Conservation (phyloP, 1,140 invertebrate species). For the Whitmania pigra region DNA sequence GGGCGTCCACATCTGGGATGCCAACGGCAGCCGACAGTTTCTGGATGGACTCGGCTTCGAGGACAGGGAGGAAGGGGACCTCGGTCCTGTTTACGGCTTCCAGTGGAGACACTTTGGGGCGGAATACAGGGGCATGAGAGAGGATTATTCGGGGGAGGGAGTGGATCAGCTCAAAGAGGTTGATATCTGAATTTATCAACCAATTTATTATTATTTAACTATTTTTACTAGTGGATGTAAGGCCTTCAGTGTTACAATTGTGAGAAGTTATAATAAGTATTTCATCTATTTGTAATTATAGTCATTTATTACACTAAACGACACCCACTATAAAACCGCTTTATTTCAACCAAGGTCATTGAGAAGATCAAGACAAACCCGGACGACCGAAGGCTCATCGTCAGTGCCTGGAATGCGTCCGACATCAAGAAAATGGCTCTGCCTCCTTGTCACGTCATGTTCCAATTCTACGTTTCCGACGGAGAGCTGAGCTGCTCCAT, state of each 20-base stretch:
- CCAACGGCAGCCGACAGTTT: conserved; percentile 78
- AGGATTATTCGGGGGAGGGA: conserved; percentile 73
- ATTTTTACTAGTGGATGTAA: too few relatives aligned
- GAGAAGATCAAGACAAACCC: conserved; percentile 68
- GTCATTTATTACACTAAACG: too few relatives aligned
- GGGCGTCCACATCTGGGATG: conserved; percentile 93
- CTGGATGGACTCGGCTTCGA: conserved; percentile 74
- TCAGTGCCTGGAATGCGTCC: conserved; percentile 88
- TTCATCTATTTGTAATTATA: too few relatives aligned
- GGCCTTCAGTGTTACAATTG: too few relatives aligned
- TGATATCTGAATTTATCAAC: too few relatives aligned
- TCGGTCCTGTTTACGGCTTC: conserved; percentile 96
- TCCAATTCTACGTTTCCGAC: conserved; percentile 84
- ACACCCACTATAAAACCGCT: too few relatives aligned
- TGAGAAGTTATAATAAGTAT: too few relatives aligned
- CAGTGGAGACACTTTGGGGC: conserved; percentile 98
- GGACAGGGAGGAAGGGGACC: conserved; percentile 80
- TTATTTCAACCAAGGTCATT: conserved; percentile 41
- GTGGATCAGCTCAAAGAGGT: conserved; percentile 68
- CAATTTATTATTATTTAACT: too few relatives aligned
- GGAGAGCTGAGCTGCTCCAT: conserved; percentile 72
- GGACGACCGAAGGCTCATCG: conserved; percentile 70
- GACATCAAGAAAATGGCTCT: conserved; percentile 85
- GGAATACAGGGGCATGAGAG: conserved; percentile 67
- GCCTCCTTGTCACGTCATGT: conserved; percentile 88